Conservation (phyloP, 2,797 vertebrate species). For the Cetoscarus ocellatus region DNA sequence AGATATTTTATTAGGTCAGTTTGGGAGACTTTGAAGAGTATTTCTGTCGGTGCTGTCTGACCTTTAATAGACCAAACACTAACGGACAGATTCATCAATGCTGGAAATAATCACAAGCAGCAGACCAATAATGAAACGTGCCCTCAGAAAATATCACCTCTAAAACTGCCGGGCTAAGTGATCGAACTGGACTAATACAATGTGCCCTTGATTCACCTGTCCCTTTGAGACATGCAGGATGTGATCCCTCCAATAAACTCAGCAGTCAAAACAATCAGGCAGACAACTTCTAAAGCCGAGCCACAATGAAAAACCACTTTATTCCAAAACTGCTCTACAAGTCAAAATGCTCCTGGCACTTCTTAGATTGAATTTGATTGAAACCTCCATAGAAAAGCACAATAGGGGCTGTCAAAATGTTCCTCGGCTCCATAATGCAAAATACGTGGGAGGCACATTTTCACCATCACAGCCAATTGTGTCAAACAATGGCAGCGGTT, state of each 20-base stretch:
- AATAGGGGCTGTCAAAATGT: constrained; percentile 56
- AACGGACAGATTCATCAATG: background rate
- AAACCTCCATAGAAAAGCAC: constrained; percentile 28
- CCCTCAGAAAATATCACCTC: background rate
- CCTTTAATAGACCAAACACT: background rate
- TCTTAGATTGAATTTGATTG: constrained; percentile 46
- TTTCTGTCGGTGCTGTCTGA: background rate
- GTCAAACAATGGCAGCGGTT: constrained; percentile 59
- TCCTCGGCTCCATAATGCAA: constrained; percentile 38
- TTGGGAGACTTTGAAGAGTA: background rate
- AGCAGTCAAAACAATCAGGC: constrained; percentile 9
- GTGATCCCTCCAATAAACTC: constrained; percentile 3
- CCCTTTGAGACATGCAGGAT: background rate
- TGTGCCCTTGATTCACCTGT: background rate
- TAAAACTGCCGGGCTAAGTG: no score
- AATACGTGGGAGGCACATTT: constrained; percentile 50
- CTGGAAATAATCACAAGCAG: background rate
- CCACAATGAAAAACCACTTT: background rate
- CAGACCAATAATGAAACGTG: background rate
- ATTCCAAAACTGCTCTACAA: constrained; percentile 8
- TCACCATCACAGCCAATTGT: constrained; percentile 53
- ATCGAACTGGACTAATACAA: background rate
- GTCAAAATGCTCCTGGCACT: constrained; percentile 29
- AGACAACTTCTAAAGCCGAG: background rate
- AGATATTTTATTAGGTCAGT: background rate